Evolutionary conservation across 2,113 vertebrate genomes (phyloP).

Genomic region (Sylvicapra grimmia): DNA sequence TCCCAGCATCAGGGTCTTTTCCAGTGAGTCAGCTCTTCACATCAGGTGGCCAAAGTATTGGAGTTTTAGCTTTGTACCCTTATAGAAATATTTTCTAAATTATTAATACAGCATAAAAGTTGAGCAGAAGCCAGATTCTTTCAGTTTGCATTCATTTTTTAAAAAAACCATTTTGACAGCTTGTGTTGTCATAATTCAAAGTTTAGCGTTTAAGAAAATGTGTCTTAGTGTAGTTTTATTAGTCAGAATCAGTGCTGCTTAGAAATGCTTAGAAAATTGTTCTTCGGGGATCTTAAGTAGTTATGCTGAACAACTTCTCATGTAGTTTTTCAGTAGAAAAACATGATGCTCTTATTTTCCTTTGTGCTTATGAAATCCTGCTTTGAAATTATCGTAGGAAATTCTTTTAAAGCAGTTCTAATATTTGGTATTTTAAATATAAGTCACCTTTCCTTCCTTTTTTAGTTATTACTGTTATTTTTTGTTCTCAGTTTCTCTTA

Average conservation of each 20-base stretch:
- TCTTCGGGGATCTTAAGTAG: neutral
- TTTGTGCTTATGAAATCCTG: neutral
- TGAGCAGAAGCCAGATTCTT: neutral
- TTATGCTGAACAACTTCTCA: neutral
- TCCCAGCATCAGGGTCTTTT: no score
- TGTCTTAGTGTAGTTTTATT: slow-evolving; percentile 19
- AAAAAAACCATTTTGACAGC: neutral
- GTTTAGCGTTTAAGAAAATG: slow-evolving; percentile 21
- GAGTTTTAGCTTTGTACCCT: neutral
- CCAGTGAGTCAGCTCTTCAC: no score
- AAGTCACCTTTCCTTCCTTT: neutral
- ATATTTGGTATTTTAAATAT: neutral
- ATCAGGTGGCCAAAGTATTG: no score
- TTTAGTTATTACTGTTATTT: neutral
- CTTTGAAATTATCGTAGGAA: neutral
- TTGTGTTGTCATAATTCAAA: neutral
- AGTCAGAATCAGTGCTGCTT: neutral
- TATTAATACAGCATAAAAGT: neutral
- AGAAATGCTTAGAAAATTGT: slow-evolving; percentile 33
- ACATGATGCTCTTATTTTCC: neutral
- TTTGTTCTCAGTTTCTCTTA: neutral
- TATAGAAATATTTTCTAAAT: neutral
- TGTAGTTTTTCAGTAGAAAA: neutral
- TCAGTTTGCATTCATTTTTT: neutral
- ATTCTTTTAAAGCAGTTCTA: neutral